Evolutionary conservation across 2,113 vertebrate species (phyloP).

Genomic region (Mormyrus iriodes): DNA sequence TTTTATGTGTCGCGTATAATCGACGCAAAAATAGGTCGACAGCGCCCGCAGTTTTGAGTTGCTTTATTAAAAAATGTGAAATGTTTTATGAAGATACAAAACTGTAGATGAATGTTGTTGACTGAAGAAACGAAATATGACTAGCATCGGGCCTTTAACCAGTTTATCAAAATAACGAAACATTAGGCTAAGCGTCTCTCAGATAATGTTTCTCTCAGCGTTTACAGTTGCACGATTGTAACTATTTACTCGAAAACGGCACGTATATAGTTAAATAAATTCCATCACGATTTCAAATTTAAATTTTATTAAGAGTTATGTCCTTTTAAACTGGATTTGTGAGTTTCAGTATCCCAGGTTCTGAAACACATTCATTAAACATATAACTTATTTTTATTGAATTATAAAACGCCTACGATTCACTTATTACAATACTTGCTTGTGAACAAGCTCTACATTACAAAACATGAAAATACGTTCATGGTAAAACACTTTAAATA

Average conservation of each 20-base stretch:
- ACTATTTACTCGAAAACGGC: background rate
- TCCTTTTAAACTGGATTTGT: conserved; percentile 41
- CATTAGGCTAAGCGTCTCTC: background rate
- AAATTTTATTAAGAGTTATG: conserved; percentile 25
- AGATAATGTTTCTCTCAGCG: background rate
- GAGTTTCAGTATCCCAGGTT: conserved; percentile 30
- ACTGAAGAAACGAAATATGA: background rate
- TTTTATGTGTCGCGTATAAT: background rate
- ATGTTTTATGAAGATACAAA: background rate
- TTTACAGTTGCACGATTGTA: background rate
- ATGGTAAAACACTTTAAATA: conserved; percentile 56
- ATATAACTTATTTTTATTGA: conserved; percentile 46
- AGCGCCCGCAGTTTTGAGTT: background rate
- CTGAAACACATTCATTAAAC: conserved; percentile 40
- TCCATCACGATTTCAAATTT: background rate
- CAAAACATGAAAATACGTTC: conserved; percentile 35
- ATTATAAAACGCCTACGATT: conserved; percentile 37
- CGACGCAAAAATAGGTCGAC: background rate
- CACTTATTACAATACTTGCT: conserved; percentile 50
- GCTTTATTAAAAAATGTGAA: background rate
- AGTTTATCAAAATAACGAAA: background rate
- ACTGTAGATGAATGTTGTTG: background rate
- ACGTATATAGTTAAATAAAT: background rate
- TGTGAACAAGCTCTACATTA: conserved; percentile 36
- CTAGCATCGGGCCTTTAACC: background rate